A percentile compares a stretch with the other conserved stretches of the same genome.
These are phyloP conservation scores for Diploptera punctata DNA, from an alignment of 2,888 invertebrate genomes.

Conservation along the genomic window DNA sequence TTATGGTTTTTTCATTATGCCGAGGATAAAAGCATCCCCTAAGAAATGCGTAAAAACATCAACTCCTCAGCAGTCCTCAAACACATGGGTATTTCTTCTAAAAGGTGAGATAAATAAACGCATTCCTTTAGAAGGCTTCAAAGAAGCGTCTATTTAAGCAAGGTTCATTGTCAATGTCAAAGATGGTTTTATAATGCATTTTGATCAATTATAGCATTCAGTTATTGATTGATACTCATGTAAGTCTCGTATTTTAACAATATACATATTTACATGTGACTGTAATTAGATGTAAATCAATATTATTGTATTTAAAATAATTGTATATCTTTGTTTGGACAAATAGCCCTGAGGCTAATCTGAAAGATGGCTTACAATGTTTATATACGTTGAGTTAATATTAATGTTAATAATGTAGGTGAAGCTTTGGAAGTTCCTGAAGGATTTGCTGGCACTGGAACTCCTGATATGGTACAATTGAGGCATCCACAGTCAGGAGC, in stretches of 20 bases:
- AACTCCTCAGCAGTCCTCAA: conserved; percentile 64
- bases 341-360: conserved; percentile 8
- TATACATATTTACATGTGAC: background rate
- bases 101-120: conserved; percentile 60
- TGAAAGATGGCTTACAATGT: background rate
- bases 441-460: conserved; percentile 46
- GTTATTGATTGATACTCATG: background rate
- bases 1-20: conserved; percentile 53
- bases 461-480: conserved; percentile 66
- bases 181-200: conserved; percentile 20
- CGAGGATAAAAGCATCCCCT: conserved; percentile 63
- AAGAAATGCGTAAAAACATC: conserved; percentile 59
- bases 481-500: conserved; percentile 70
- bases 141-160: conserved; percentile 37
- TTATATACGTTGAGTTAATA: background rate
- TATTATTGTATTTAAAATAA: conserved; percentile 48
- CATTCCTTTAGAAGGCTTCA: conserved; percentile 17
- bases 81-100: conserved; percentile 71
- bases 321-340: conserved; percentile 4
- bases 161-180: conserved; percentile 42
- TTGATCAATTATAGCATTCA: background rate
- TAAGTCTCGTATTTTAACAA: background rate
- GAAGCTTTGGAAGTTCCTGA: conserved; percentile 57
- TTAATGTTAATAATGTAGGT: conserved; percentile 50
- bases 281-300: conserved; percentile 51